Evolutionary conservation across 2,888 invertebrate genomes (phyloP).

Genomic region (Cephus sareptanus): DNA sequence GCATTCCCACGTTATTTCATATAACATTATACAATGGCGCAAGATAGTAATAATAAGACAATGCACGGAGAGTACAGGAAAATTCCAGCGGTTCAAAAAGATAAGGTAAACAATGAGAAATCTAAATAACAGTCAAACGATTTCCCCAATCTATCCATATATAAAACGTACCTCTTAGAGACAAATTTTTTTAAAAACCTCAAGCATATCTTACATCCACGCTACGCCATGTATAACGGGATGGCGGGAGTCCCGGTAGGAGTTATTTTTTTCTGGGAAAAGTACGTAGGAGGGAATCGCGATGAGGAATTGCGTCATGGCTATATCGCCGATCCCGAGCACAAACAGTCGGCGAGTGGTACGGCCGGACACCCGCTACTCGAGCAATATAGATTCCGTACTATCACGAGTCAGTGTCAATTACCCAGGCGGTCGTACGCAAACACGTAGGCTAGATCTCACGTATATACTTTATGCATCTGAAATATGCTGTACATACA

Average conservation of each 20-base stretch:
- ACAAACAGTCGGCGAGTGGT: conserved; percentile 26
- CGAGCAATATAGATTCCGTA: not conserved
- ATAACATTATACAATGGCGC: not conserved
- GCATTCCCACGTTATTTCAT: not conserved
- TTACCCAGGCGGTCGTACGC: not conserved
- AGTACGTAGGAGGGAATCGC: not conserved
- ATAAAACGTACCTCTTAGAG: not conserved
- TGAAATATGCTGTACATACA: not conserved
- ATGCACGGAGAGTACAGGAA: not conserved
- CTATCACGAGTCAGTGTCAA: not conserved
- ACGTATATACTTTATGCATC: not conserved
- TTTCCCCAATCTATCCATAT: not conserved
- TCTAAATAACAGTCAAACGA: not conserved
- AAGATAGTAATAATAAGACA: not conserved
- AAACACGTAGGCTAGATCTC: not conserved
- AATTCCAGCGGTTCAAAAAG: not conserved
- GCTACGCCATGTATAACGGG: no score
- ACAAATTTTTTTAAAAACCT: no score
- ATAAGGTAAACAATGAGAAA: not conserved
- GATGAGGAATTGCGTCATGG: conserved; percentile 32
- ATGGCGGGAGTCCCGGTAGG: no score
- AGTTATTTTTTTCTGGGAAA: no score
- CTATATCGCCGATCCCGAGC: conserved; percentile 30
- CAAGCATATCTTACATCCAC: no score
- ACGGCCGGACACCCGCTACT: conserved; percentile 18